Conservation (phyloP, 2,797 vertebrate species). For the Gallinago stenura region DNA sequence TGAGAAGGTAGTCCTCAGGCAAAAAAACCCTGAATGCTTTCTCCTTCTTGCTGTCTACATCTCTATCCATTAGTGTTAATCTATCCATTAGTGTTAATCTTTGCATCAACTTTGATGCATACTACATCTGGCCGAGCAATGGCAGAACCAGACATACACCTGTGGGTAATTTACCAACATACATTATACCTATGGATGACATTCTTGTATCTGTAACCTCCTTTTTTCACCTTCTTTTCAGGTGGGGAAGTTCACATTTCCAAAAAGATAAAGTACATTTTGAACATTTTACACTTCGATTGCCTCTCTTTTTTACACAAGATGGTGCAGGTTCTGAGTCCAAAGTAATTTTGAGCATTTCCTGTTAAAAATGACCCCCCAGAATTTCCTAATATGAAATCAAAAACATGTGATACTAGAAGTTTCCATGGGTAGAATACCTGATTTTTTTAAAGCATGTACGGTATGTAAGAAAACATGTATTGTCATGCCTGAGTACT, state of each 20-base stretch:
- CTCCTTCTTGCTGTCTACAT: neutral
- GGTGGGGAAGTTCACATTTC: neutral
- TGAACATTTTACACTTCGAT: neutral
- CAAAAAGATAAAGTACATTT: neutral
- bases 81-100: conserved; percentile 31
- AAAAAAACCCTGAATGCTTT: neutral
- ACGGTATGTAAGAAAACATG: neutral
- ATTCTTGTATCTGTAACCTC: neutral
- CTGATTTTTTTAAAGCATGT: neutral
- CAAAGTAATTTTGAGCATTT: neutral
- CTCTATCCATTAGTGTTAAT: neutral
- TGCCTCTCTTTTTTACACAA: neutral
- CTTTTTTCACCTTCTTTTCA: neutral
- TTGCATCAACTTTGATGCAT: conserved; percentile 13
- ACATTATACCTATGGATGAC: neutral
- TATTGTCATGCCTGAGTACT: neutral
- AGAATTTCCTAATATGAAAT: neutral
- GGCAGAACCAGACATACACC: neutral
- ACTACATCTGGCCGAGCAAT: neutral
- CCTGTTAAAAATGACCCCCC: fast-evolving
- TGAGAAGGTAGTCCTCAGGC: neutral
- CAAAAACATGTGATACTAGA: neutral
- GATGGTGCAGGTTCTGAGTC: neutral
- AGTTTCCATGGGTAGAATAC: neutral
- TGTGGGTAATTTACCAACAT: neutral